Conservation (phyloP, 2,113 vertebrate genomes). For the Tichodroma muraria region DNA sequence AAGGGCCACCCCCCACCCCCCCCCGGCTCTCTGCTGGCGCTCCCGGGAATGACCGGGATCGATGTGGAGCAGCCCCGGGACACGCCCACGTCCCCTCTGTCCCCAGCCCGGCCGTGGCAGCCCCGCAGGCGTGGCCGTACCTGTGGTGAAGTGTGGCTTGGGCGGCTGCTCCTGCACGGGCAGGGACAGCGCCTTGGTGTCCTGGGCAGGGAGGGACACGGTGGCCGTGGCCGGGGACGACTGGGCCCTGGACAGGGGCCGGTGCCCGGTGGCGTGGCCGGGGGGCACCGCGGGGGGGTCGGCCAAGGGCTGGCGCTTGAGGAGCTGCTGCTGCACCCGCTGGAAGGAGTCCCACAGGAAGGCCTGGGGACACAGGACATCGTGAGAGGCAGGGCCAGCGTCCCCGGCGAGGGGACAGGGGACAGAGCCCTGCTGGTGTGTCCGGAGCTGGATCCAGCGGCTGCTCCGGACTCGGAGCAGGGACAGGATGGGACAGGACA, state of each 20-base stretch:
- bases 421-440: background rate
- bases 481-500: too few relatives aligned
- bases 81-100: background rate
- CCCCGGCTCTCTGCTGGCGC: rapidly evolving
- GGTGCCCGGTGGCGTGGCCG: constrained; percentile 71
- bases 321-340: constrained; percentile 68
- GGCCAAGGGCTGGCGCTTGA: constrained; percentile 59
- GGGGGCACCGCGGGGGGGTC: constrained; percentile 68
- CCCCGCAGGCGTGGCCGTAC: background rate
- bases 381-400: background rate
- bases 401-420: background rate
- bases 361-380: constrained; percentile 55
- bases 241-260: constrained; percentile 81
- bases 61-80: background rate
- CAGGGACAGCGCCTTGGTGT: constrained; percentile 62
- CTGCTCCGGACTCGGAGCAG: rapidly evolving
- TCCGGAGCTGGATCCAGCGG: background rate
- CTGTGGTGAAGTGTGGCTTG: constrained; percentile 84
- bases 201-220: constrained; percentile 69
- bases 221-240: constrained; percentile 85
- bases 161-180: constrained; percentile 68
- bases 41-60: rapidly evolving
- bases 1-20: too few relatives aligned
- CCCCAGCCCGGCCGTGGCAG: background rate
- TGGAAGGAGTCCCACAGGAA: constrained; percentile 87